A percentile compares a stretch with the other conserved stretches of the same genome.
Conservation (phyloP, 2,888 invertebrate genomes). For the Cheilosia vernalis region DNA sequence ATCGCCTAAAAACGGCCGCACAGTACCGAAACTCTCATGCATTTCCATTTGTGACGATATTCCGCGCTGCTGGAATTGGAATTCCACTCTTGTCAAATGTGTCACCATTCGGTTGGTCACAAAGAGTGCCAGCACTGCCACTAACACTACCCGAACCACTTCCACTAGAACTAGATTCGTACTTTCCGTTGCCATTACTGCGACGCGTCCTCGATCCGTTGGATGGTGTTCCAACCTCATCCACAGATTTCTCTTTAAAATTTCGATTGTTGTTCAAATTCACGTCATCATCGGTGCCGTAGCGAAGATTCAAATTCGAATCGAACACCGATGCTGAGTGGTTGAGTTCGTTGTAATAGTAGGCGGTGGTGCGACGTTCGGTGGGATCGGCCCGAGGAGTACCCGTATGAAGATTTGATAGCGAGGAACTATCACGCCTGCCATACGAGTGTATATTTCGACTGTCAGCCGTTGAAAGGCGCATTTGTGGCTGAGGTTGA, state of each 20-base stretch:
- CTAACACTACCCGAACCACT: constrained; percentile 70
- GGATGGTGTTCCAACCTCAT: constrained; percentile 61
- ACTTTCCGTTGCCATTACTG: constrained; percentile 56
- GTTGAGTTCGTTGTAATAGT: constrained; percentile 82
- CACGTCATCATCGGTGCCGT: constrained; percentile 77
- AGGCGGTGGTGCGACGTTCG: constrained; percentile 82
- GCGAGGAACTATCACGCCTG: constrained; percentile 78
- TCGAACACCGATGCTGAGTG: constrained; percentile 81
- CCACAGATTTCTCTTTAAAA: constrained; percentile 63
- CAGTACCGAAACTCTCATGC: constrained; percentile 55
- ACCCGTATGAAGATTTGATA: constrained; percentile 77
- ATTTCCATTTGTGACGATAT: constrained; percentile 67
- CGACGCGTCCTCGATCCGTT: constrained; percentile 60
- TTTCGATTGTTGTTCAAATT: constrained; percentile 59
- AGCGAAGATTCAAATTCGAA: constrained; percentile 82
- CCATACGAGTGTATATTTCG: constrained; percentile 66
- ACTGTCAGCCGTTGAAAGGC: constrained; percentile 46
- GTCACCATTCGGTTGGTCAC: constrained; percentile 54
- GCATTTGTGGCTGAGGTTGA: constrained; percentile 68
- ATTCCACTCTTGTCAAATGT: constrained; percentile 49
- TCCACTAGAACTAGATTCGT: constrained; percentile 68
- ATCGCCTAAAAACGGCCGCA: constrained; percentile 9
- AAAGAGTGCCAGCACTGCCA: constrained; percentile 66
- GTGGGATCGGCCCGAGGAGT: constrained; percentile 76
- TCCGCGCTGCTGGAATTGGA: constrained; percentile 71